A percentile compares a stretch with the other conserved stretches of the same genome.
Evolutionary conservation across 2,888 invertebrate genomes (phyloP).

Genomic region (Cheilosia vulpina): DNA sequence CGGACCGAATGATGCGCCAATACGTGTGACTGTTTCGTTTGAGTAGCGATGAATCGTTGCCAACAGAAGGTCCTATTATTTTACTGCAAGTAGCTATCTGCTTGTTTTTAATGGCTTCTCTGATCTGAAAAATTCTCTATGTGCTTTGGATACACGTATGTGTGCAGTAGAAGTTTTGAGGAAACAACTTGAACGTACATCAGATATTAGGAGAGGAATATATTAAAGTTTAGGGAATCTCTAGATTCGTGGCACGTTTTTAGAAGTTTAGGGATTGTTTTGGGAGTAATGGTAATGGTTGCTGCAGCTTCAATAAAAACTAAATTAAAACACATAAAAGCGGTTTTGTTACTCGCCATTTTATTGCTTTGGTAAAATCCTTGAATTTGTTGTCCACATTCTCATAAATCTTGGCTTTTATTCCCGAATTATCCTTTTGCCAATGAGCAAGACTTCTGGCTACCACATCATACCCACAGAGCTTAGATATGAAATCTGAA

Average conservation of each 20-base stretch:
- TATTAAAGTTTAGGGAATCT: slow-evolving; percentile 3
- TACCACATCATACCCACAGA: too few relatives aligned
- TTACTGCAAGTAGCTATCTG: not conserved
- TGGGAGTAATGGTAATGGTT: not conserved
- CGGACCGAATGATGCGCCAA: slow-evolving; percentile 39
- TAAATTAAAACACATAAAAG: not conserved
- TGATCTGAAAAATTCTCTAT: slow-evolving; percentile 21
- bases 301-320: not conserved
- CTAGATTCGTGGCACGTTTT: not conserved
- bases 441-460: too few relatives aligned
- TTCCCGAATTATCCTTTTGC: too few relatives aligned
- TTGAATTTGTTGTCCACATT: too few relatives aligned
- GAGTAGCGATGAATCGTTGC: slow-evolving; percentile 17
- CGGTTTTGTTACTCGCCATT: not conserved
- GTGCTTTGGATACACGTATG: not conserved
- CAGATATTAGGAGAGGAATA: not conserved
- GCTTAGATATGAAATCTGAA: too few relatives aligned
- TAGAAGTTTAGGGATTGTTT: not conserved
- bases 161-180: slow-evolving; percentile 26
- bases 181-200: slow-evolving; percentile 21
- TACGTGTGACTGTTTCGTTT: slow-evolving; percentile 23
- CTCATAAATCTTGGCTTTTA: too few relatives aligned
- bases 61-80: slow-evolving; percentile 18
- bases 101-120: slow-evolving; percentile 12
- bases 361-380: too few relatives aligned